Evolutionary conservation across 2,113 vertebrate genomes (phyloP).

Genomic region (Neofelis nebulosa): DNA sequence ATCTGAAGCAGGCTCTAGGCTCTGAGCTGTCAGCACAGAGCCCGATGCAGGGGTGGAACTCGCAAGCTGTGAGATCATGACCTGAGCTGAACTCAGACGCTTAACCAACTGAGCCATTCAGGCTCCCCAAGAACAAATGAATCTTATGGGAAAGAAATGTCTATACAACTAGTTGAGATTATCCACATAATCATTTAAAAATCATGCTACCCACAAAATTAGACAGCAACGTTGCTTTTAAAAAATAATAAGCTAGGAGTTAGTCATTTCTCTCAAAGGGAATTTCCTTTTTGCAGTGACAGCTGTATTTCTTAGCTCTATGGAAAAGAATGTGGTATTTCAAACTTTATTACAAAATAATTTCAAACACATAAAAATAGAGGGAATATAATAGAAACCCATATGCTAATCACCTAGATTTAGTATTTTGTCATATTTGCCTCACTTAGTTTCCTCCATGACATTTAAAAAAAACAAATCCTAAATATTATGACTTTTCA

Average conservation of each 20-base stretch:
- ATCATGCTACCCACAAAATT: neutral
- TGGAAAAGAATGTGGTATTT: neutral
- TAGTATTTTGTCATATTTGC: conserved; percentile 28
- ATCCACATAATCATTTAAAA: neutral
- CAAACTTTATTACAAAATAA: conserved; percentile 13
- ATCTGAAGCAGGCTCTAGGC: no score
- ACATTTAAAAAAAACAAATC: neutral
- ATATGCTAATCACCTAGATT: neutral
- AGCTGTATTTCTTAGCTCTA: neutral
- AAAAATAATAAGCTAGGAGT: conserved; percentile 1
- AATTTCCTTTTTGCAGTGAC: conserved; percentile 2
- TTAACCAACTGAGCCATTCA: no score
- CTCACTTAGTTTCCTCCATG: neutral
- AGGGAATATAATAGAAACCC: neutral
- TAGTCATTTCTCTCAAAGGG: neutral
- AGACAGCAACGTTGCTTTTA: neutral
- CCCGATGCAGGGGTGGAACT: no score
- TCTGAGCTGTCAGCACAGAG: no score
- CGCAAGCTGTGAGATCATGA: no score
- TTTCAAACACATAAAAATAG: conserved; percentile 37
- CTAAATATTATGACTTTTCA: conserved; percentile 35
- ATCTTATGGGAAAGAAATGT: conserved; percentile 1
- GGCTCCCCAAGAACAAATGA: neutral
- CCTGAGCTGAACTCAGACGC: no score
- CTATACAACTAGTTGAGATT: conserved; percentile 30